Conservation (phyloP, 2,888 invertebrate genomes). For the Sipunculus nudus region DNA sequence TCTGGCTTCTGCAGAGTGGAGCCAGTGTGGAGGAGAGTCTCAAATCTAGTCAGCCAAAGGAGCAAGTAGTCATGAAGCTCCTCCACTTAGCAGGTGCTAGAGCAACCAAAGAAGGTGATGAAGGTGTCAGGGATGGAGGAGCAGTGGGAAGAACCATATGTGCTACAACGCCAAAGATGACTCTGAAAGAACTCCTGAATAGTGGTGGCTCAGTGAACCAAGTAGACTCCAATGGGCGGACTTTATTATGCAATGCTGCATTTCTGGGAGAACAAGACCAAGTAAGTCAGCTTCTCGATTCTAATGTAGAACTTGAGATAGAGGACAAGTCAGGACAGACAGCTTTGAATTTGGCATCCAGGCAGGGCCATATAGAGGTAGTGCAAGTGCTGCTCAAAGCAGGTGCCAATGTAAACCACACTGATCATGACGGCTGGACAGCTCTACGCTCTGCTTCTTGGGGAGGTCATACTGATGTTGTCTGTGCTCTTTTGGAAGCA, state of each 20-base stretch:
- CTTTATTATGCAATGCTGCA: constrained; percentile 79
- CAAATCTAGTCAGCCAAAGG: constrained; percentile 54
- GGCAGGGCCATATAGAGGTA: constrained; percentile 57
- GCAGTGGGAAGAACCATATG: constrained; percentile 74
- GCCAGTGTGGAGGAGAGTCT: constrained; percentile 59
- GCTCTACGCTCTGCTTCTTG: constrained; percentile 84
- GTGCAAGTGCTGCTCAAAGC: constrained; percentile 67
- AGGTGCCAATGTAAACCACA: constrained; percentile 65
- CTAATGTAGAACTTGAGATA: constrained; percentile 73
- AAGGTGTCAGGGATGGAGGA: constrained; percentile 82
- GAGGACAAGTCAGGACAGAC: constrained; percentile 83
- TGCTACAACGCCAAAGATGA: too few species aligned
- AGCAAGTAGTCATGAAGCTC: constrained; percentile 71
- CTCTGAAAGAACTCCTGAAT: constrained; percentile 75
- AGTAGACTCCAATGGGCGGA: constrained; percentile 72
- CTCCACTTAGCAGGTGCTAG: constrained; percentile 91
- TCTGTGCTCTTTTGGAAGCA: constrained; percentile 74
- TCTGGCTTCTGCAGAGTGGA: constrained; percentile 76
- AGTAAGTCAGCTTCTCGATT: constrained; percentile 83
- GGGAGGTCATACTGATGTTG: constrained; percentile 82
- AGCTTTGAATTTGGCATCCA: constrained; percentile 78
- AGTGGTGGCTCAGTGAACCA: constrained; percentile 68
- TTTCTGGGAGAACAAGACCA: constrained; percentile 90
- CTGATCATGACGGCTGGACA: constrained; percentile 68
- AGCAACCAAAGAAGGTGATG: too few species aligned